Conservation (phyloP, 2,797 vertebrate species). For the Acanthurus lineatus region DNA sequence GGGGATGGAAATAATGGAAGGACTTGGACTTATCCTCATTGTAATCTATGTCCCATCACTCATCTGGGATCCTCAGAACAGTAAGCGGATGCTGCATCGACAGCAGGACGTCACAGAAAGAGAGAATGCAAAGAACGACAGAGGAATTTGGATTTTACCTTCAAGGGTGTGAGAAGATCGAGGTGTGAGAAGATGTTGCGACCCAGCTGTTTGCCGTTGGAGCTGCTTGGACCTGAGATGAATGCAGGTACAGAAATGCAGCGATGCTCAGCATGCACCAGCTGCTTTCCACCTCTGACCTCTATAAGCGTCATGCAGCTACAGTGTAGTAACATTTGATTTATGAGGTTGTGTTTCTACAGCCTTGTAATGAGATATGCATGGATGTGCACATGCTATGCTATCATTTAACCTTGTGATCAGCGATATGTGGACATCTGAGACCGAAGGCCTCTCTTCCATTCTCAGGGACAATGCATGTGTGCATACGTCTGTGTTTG, state of each 20-base stretch:
- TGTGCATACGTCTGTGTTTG: conserved; percentile 29
- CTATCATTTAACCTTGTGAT: conserved; percentile 73
- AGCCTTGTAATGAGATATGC: conserved; percentile 61
- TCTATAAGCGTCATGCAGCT: conserved; percentile 49
- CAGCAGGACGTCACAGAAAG: conserved; percentile 23
- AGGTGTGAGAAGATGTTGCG: conserved; percentile 59
- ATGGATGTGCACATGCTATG: conserved; percentile 47
- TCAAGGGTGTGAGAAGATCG: no score
- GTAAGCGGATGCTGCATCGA: conserved; percentile 33
- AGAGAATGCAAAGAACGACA: conserved; percentile 18
- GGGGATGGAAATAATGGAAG: conserved; percentile 49
- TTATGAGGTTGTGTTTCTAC: conserved; percentile 60
- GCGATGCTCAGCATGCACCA: conserved; percentile 31
- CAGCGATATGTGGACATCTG: conserved; percentile 71
- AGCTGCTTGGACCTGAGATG: conserved; percentile 50
- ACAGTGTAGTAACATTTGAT: conserved; percentile 64
- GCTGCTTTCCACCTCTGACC: conserved; percentile 64
- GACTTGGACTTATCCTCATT: conserved; percentile 49
- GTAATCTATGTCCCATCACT: conserved; percentile 67
- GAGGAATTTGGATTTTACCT: conserved; percentile 56
- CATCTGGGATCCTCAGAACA: conserved; percentile 46
- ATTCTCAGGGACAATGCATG: conserved; percentile 24
- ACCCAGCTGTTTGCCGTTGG: conserved; percentile 76
- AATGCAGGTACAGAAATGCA: conserved; percentile 64
- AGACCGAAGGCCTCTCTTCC: conserved; percentile 41